These are phyloP conservation scores for Xiphorhynchus elegans DNA, from an alignment of 2,113 vertebrate species.

Conservation along the genomic window DNA sequence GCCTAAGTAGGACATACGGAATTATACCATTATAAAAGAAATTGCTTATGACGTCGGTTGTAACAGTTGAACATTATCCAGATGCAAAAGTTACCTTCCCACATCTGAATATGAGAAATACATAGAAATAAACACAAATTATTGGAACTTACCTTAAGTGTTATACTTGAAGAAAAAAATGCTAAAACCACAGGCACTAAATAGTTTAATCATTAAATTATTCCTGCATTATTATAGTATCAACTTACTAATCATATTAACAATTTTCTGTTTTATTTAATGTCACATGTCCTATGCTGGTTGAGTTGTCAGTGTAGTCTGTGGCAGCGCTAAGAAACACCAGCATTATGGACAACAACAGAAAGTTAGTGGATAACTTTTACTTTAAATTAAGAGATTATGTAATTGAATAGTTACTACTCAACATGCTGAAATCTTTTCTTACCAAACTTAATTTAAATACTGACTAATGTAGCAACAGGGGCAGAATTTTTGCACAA, in stretches of 20 bases:
- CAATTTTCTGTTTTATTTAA: background rate
- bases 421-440: background rate
- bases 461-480: background rate
- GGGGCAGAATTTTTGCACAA: fast-evolving
- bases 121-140: background rate
- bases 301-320: background rate
- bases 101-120: background rate
- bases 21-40: background rate
- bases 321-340: background rate
- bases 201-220: background rate
- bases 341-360: background rate
- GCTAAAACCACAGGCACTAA: background rate
- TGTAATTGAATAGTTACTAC: background rate
- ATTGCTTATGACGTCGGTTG: background rate
- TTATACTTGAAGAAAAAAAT: background rate
- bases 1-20: background rate
- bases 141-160: background rate
- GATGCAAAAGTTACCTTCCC: background rate
- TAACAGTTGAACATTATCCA: background rate
- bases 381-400: background rate
- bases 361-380: background rate
- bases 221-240: background rate
- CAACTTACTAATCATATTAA: background rate
- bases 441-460: background rate
- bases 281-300: background rate